phyloP scores from a whole-genome alignment of 2,113 vertebrate species.

The Anhinga anhinga region DNA sequence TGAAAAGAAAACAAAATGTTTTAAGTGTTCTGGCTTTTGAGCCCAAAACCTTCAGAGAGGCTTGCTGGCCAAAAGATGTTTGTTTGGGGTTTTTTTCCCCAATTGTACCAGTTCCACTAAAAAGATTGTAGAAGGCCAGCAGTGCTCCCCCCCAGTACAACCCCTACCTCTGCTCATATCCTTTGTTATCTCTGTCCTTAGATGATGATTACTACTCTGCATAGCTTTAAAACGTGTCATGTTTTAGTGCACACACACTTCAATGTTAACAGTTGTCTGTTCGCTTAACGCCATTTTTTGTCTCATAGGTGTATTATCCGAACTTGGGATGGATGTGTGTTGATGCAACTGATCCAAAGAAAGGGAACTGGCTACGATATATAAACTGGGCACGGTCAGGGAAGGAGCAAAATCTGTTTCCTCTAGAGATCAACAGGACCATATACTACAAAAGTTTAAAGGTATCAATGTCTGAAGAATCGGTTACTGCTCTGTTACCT shows the following conservation, averaged over 20 bases:
- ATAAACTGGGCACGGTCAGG: constrained; percentile 91
- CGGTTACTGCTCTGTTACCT: background rate
- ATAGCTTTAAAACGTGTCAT: background rate
- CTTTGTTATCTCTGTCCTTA: background rate
- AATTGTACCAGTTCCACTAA: background rate
- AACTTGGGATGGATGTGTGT: constrained; percentile 94
- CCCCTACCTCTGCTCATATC: background rate
- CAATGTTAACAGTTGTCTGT: background rate
- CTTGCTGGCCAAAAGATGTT: background rate
- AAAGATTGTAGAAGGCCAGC: background rate
- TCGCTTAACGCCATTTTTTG: background rate
- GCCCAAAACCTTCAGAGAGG: background rate
- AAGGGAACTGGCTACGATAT: constrained; percentile 92
- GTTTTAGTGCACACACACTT: fast-evolving
- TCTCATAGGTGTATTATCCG: constrained; percentile 86
- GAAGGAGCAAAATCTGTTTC: constrained; percentile 91
- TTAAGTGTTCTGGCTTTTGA: background rate
- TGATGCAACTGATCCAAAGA: constrained; percentile 89
- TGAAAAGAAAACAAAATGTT: background rate
- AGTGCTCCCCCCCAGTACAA: fast-evolving
- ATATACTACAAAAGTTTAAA: constrained; percentile 94
- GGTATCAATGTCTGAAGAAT: constrained; percentile 68
- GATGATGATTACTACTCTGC: fast-evolving
- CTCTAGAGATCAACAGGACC: constrained; percentile 91
- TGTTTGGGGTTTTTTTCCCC: background rate